Evolutionary conservation across 2,888 invertebrate species (phyloP), one percentile per base, ranked within the genome.

Genomic region (Drosophila formosana): DNA sequence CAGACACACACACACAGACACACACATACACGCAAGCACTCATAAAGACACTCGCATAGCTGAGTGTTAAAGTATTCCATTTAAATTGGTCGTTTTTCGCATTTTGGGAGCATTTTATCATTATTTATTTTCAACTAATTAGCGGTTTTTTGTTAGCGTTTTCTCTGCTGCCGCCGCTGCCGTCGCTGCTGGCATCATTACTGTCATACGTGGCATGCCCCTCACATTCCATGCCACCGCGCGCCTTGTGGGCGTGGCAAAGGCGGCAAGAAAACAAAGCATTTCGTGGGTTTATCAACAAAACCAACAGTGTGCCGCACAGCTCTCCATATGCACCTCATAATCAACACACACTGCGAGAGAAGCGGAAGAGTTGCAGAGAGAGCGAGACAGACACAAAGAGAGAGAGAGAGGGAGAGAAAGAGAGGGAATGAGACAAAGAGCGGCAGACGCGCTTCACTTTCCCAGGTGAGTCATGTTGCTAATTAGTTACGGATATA

Each of bases 71-170:
- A 34, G 13, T 43, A 47, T 55, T 57, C 46, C 46, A 28, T 68
- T 77, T 78, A 62, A 78, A 73, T 68, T 77, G 65, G 53, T 47
- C 52, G 66, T 62, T 56, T 62, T 56, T 73, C 67, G 58, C 82
- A 73, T 74, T 87, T 72, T 61, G 73, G 66, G 28, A 71, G 57
- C 67, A 60, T 57, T 68, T 70, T 66, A 83, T 88, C 80, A 78
- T 80, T 88, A 86, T 86, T 80, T 86, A 88, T 84, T 84, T 84
- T 84, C 76, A 84, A 71, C 84, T 88, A 84, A 84, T 84, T 84
- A 86, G 86, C 86, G 83, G 78, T 66, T 76, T 80, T 86, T 77
- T 82, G 68, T 75, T 71, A 60, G 63, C 62, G 47, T 45, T 71
- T 41, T 49, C 41, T 32, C 62, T 34, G 50, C 57, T 32, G 9